phyloP scores from a whole-genome alignment of 1,140 invertebrate species.

The Drosophila navojoa region DNA sequence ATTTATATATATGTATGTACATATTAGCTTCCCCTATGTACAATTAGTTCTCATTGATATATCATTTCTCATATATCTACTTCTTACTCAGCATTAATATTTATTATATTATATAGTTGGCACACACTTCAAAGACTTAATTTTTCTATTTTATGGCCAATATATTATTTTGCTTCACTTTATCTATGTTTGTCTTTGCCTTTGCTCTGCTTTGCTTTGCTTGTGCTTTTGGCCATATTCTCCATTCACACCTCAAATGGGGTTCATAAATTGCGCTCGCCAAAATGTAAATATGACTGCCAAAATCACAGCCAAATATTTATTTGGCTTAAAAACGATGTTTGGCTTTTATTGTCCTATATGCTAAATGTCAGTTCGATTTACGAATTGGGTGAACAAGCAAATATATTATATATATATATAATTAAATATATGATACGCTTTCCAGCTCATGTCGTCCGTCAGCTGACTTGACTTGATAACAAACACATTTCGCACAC shows the following conservation, averaged over 20 bases:
- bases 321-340: conserved; percentile 4
- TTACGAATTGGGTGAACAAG: conserved; percentile 17
- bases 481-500: no score
- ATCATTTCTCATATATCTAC: no score
- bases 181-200: background rate
- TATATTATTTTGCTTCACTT: background rate
- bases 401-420: background rate
- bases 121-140: conserved; percentile 4
- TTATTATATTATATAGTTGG: background rate
- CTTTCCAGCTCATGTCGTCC: no score
- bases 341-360: conserved; percentile 11
- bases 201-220: conserved; percentile 6
- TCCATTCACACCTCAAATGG: conserved; percentile 41
- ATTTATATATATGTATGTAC: no score
- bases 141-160: conserved; percentile 12
- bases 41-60: no score
- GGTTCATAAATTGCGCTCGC: conserved; percentile 4
- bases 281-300: conserved; percentile 28
- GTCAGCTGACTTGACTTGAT: no score
- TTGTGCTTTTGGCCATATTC: conserved; percentile 10
- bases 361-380: conserved; percentile 27
- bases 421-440: background rate
- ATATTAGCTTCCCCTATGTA: no score
- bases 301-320: conserved; percentile 32
- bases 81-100: no score